Evolutionary conservation across 2,113 vertebrate species (phyloP), one percentile per base, ranked within the genome.

Genomic region (Pandion haliaetus): DNA sequence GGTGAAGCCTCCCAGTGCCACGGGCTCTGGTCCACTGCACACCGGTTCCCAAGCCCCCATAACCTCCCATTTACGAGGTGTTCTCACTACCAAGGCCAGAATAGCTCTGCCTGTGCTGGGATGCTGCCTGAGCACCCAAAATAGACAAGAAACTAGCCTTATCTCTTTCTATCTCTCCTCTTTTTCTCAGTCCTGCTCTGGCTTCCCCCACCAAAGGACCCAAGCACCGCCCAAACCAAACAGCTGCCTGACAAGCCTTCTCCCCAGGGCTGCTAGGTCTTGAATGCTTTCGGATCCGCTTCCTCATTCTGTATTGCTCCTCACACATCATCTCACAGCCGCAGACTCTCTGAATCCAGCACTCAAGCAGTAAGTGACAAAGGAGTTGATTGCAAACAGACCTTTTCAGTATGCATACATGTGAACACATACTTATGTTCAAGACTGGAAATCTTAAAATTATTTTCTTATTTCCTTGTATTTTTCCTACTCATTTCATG

Each of bases 331-430:
- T 93, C 74, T 93, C 13, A 3, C 34, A 57, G 63, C 79, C 92
- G 82, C 71, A 92, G 66, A 52, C 17, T 67, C 63, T 77, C 78
- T 62, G 78, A 47, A 87, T 82, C 58, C 50, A 38, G 45, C 20
- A 36, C 26, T 90, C 20, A 74, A 61, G 63, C 93, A 81, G 82
- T 93, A 96, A 94, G 85, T 86, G 87, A 96, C 90, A 88, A 79
- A 88, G 50, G 67, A 83, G 28, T 45, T 94, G 95, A 96, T 88
- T 95, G 65, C 67, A 86, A 96, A 92, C 94, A 95, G 74, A 96
- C 77, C 85, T 74, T 96, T 90, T 78, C 0, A 0, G 40, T 78
- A 65, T 73, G 57, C 0, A 0, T 52, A 71, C 34, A 73, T 54
- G 24, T 32, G 49, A 95, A 80, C 0, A 5, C 3, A 38, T 50